phyloP scores from a whole-genome alignment of 2,113 vertebrate species.

The Myrmecophaga tridactyla region DNA sequence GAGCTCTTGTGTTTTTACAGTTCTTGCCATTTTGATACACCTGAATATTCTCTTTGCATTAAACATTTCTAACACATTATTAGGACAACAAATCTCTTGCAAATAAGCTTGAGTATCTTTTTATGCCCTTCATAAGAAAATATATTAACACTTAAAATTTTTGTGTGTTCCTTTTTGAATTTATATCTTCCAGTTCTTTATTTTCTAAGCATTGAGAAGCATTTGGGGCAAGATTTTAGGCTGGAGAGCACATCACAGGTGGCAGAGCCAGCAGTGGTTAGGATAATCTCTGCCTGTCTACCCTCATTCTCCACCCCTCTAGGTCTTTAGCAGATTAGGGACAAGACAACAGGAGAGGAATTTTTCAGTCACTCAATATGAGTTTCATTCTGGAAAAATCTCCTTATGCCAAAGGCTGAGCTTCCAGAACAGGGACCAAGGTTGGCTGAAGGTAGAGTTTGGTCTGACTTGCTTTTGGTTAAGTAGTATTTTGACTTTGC shows the following conservation, averaged over 20 bases:
- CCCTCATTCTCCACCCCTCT: not conserved
- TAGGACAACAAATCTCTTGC: slow-evolving; percentile 53
- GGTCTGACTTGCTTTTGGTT: not conserved
- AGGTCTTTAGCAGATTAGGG: too few relatives aligned
- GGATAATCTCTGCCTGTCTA: too few relatives aligned
- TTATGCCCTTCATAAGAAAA: not conserved
- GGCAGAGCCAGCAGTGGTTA: not conserved
- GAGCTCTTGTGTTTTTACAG: not conserved
- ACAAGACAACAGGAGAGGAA: not conserved
- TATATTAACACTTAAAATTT: not conserved
- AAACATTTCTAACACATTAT: slow-evolving; percentile 1
- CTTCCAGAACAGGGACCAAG: not conserved
- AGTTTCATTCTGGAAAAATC: not conserved
- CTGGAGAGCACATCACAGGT: not conserved
- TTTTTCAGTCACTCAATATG: not conserved
- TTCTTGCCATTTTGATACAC: not conserved
- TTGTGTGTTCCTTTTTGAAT: not conserved
- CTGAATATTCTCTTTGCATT: slow-evolving; percentile 49
- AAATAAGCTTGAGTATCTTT: slow-evolving; percentile 32
- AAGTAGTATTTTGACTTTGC: not conserved
- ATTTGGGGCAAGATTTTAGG: not conserved
- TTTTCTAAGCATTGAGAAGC: not conserved
- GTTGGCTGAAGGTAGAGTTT: not conserved
- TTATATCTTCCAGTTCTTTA: not conserved
- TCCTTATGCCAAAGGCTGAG: not conserved